Conservation (phyloP, 2,113 vertebrate species). For the Oostethus manadensis region DNA sequence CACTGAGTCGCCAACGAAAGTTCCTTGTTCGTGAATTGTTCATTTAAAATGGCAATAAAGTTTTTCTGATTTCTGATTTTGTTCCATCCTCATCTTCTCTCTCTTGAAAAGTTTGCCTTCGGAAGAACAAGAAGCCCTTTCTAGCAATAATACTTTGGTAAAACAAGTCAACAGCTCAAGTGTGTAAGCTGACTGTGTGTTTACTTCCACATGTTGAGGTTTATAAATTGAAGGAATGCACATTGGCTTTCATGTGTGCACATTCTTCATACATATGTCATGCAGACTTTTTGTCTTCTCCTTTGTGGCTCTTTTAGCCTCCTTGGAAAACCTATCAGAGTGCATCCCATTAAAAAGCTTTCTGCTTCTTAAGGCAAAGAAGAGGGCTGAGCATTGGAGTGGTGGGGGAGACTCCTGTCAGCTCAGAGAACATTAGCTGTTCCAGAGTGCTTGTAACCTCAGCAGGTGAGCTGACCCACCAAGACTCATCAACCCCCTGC, state of each 20-base stretch:
- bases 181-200: constrained; percentile 33
- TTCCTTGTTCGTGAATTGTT: too few species aligned
- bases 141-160: constrained; percentile 69
- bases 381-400: constrained; percentile 39
- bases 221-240: constrained; percentile 34
- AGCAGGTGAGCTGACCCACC: constrained; percentile 78
- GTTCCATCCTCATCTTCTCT: constrained; percentile 57
- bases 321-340: constrained; percentile 72
- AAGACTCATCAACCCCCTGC: constrained; percentile 64
- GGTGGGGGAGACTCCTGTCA: constrained; percentile 71
- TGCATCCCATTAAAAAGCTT: constrained; percentile 70
- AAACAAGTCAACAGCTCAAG: constrained; percentile 66
- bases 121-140: constrained; percentile 64
- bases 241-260: constrained; percentile 36
- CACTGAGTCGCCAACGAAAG: too few species aligned
- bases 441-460: constrained; percentile 75
- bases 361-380: constrained; percentile 59
- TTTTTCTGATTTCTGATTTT: too few species aligned
- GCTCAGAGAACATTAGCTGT: constrained; percentile 72
- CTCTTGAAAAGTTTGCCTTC: constrained; percentile 64
- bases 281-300: constrained; percentile 36
- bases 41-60: too few species aligned
- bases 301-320: constrained; percentile 39
- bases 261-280: constrained; percentile 37
- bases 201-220: constrained; percentile 37